Evolutionary conservation across 2,888 invertebrate genomes (phyloP), one percentile per base, ranked within the genome.

Genomic region (Apamea epomidion): DNA sequence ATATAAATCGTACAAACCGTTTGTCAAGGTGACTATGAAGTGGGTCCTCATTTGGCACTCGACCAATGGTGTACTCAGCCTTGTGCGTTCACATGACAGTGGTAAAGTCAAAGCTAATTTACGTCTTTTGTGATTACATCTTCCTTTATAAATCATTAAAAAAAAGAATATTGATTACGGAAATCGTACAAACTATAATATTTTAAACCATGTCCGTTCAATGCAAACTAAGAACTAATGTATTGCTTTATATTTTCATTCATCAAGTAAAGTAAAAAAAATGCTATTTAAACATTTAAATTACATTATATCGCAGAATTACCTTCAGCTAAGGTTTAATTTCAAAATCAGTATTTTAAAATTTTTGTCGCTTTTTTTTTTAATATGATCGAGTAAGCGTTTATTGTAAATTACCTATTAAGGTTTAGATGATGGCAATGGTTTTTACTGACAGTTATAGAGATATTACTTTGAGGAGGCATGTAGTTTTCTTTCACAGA

Each of bases 11-110:
- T 54, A 74, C 0, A 42, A 62, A 65, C 68, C 69, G 60, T 51
- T 85, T 62, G 51, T 82, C 78, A 82, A 72, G 86, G 82, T 85
- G 78, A 65, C 72, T 73, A 62, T 62, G 77, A 58, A 71, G 77
- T 72, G 42, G 74, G 74, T 65, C 78, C 71, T 60, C 58, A 54
- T 65, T 84, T 83, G 83, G 89, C 84, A 62, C 25, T 45, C 68
- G 37, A 87, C 86, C 89, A 84, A 81, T 73, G 81, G 81, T 74
- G 80, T 80, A 69, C 65, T 78, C 69, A 82, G 67, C 70, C 81
- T 80, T 81, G 67, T 75, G 70, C 37, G 37, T 67, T n/a, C 67
- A 76, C 76, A 58, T 71, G 70, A 51, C 64, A 65, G 29, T 72
- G 16, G n/a, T 71, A 54, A 82, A 62, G 48, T 78, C 68, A 78